Percentiles rank a stretch among this genome's conserved stretches.
phyloP scores from a whole-genome alignment of 2,888 invertebrate species.

The Chalcosyrphus nemorum region DNA sequence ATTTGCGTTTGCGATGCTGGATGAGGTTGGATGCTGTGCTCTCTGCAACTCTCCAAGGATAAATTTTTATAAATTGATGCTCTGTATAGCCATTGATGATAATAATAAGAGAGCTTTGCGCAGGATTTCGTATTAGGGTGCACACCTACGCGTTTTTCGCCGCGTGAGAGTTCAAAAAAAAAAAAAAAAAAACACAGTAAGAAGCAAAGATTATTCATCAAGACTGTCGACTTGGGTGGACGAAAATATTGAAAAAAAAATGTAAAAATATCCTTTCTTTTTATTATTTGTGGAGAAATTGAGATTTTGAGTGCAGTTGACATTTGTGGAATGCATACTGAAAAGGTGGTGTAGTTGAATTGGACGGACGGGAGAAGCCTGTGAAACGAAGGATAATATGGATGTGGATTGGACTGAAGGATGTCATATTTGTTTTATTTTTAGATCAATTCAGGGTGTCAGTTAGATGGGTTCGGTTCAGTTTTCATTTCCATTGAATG shows the following conservation, averaged over 20 bases:
- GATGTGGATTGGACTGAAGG: constrained; percentile 3
- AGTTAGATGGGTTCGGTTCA: constrained; percentile 5
- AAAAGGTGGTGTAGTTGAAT: not conserved
- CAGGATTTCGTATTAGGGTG: constrained; percentile 45
- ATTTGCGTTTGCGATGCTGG: constrained; percentile 26
- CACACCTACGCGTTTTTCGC: constrained; percentile 63
- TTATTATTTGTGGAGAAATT: constrained; percentile 7
- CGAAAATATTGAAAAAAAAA: constrained; percentile 27
- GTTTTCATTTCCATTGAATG: not conserved
- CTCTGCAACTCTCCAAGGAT: constrained; percentile 49
- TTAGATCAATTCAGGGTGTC: constrained; percentile 37
- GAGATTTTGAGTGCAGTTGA: constrained; percentile 40
- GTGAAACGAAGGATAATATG: constrained; percentile 1
- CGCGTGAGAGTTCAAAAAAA: not conserved
- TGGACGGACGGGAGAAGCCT: too few species aligned
- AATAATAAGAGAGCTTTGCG: constrained; percentile 47
- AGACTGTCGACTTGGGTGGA: constrained; percentile 13
- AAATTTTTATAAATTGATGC: constrained; percentile 1
- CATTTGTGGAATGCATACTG: constrained; percentile 40
- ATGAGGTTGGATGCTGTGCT: constrained; percentile 22
- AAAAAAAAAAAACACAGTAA: not conserved
- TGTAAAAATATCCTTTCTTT: constrained; percentile 48
- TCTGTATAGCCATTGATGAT: constrained; percentile 52
- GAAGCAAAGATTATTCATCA: constrained; percentile 60
- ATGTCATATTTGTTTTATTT: constrained; percentile 46